phyloP scores from a whole-genome alignment of 2,113 vertebrate species.

The Apteryx owenii region DNA sequence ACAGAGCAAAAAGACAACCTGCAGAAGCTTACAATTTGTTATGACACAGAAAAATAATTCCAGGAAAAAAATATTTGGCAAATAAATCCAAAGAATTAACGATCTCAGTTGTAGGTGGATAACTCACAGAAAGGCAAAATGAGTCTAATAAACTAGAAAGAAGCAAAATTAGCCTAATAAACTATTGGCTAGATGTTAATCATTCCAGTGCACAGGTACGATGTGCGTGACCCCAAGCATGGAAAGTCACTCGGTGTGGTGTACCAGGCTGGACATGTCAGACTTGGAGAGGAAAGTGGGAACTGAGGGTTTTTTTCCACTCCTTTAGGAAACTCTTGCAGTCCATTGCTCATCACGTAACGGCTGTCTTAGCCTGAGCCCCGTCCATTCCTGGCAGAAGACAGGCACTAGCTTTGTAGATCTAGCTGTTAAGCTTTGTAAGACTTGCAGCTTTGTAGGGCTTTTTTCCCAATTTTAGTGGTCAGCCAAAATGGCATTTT shows the following conservation, averaged over 20 bases:
- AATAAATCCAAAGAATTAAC: slow-evolving; percentile 1
- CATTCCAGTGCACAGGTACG: not conserved
- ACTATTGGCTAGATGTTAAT: not conserved
- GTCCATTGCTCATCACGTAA: not conserved
- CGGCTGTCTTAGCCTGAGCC: not conserved
- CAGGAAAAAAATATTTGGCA: not conserved
- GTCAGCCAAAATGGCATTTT: slow-evolving; percentile 22
- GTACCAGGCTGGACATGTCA: not conserved
- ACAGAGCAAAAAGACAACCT: slow-evolving; percentile 1
- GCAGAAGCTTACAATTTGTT: not conserved
- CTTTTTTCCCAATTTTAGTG: not conserved
- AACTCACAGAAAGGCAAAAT: not conserved
- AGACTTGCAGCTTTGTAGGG: not conserved
- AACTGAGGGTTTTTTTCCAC: not conserved
- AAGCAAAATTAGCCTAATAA: slow-evolving; percentile 13
- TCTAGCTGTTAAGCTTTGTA: not conserved
- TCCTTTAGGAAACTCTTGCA: not conserved
- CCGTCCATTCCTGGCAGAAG: not conserved
- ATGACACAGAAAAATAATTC: not conserved
- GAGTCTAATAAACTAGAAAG: not conserved
- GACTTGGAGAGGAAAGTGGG: not conserved
- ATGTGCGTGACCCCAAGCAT: not conserved
- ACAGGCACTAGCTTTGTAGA: not conserved
- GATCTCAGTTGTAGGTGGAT: not conserved
- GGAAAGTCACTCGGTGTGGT: not conserved